These are phyloP conservation scores for Bovichtus diacanthus DNA, from an alignment of 2,797 vertebrate species.

Conservation along the genomic window DNA sequence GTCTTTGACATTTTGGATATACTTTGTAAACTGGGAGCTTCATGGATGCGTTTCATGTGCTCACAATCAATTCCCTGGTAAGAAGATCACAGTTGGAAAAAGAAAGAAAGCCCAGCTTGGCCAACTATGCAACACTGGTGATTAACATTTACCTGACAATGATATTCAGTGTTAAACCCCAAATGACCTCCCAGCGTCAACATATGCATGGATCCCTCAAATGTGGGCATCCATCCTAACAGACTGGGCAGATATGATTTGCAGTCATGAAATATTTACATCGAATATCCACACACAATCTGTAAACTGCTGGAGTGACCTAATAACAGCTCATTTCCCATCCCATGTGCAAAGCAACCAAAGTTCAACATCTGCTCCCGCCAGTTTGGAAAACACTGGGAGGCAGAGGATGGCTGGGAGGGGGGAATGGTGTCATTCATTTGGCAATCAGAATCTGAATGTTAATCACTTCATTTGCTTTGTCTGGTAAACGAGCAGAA, in stretches of 20 bases:
- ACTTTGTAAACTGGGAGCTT: too few relatives aligned
- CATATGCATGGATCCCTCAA: conserved; percentile 9
- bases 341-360: conserved; percentile 38
- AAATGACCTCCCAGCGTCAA: conserved; percentile 23
- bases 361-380: conserved; percentile 74
- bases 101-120: not conserved
- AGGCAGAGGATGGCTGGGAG: conserved; percentile 17
- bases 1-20: too few relatives aligned
- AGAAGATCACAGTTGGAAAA: not conserved
- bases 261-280: conserved; percentile 63
- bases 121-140: not conserved
- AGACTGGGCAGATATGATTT: conserved; percentile 23
- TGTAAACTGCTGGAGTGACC: conserved; percentile 47
- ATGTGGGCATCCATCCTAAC: not conserved
- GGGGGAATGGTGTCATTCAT: conserved; percentile 23
- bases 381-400: conserved; percentile 55
- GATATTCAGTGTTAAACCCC: not conserved
- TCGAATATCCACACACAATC: conserved; percentile 50
- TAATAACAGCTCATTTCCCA: conserved; percentile 39
- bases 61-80: not conserved
- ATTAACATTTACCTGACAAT: conserved; percentile 9
- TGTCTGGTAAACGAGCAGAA: not conserved
- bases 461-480: conserved; percentile 13
- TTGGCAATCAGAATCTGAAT: conserved; percentile 18
- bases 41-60: not conserved